Conservation (phyloP, 2,113 vertebrate genomes). For the Hystrix brachyura region DNA sequence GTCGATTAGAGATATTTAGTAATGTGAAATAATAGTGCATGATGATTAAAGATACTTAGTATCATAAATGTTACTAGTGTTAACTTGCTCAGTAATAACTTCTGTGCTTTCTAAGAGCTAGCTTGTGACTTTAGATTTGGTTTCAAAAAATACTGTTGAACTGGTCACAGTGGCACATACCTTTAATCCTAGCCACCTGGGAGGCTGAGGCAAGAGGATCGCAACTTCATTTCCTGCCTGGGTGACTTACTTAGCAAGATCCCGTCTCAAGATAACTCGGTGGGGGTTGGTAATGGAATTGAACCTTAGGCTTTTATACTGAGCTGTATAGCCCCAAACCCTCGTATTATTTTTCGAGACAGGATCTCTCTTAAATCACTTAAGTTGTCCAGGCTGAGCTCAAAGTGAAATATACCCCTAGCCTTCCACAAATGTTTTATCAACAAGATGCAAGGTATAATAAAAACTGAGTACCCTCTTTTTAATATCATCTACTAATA, state of each 20-base stretch:
- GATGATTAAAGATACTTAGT: background rate
- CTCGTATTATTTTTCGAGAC: background rate
- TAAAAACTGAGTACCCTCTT: background rate
- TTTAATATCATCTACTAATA: background rate
- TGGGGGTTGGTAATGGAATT: background rate
- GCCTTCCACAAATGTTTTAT: background rate
- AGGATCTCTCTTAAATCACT: background rate
- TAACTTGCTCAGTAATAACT: background rate
- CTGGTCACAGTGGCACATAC: background rate
- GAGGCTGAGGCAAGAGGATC: background rate
- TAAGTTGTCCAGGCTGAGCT: background rate
- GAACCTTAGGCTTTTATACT: background rate
- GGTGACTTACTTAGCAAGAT: background rate
- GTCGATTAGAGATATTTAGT: background rate
- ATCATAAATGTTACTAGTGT: background rate
- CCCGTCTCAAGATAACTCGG: background rate
- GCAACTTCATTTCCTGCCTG: background rate
- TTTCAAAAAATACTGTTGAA: conserved; percentile 29
- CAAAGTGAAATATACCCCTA: background rate
- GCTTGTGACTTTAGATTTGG: conserved; percentile 42
- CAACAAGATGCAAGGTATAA: background rate
- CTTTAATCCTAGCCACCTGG: background rate
- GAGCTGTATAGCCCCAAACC: background rate
- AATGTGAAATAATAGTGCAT: background rate
- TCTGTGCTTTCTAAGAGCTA: conserved; percentile 31